phyloP scores from a whole-genome alignment of 2,888 invertebrate genomes.

The Emesis russula region DNA sequence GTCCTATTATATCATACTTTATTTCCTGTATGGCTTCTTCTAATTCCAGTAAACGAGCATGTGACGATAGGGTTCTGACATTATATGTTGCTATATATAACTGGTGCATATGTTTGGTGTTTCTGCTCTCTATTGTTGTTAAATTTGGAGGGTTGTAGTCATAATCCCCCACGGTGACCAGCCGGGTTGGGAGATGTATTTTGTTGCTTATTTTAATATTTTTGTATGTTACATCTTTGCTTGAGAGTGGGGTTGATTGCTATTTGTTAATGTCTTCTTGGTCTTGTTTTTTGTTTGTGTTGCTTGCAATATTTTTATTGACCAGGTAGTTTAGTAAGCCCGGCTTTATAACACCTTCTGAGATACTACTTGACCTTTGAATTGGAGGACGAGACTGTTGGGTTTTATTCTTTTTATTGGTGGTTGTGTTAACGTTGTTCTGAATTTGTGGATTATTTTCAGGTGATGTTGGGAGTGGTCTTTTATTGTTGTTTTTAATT shows the following conservation, averaged over 20 bases:
- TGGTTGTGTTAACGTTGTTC: background rate
- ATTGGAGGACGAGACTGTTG: background rate
- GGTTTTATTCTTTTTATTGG: background rate
- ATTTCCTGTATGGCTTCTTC: too few relatives aligned
- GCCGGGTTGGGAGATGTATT: too few relatives aligned
- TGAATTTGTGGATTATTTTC: background rate
- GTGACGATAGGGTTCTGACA: too few relatives aligned
- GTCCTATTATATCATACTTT: constrained; percentile 65
- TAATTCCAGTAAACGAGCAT: too few relatives aligned
- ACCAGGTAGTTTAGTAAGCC: background rate
- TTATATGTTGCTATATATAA: too few relatives aligned
- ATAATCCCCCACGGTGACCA: too few relatives aligned
- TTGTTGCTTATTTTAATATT: too few relatives aligned
- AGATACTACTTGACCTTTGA: background rate
- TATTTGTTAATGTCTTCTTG: background rate
- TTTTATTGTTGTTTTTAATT: background rate
- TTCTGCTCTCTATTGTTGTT: too few relatives aligned
- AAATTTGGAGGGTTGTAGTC: too few relatives aligned
- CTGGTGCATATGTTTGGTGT: too few relatives aligned
- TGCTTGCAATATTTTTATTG: background rate
- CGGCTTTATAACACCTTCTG: background rate
- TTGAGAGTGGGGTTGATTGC: background rate
- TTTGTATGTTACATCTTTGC: too few relatives aligned
- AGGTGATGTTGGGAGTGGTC: background rate
- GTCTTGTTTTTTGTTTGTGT: background rate